A percentile compares a stretch with the other conserved stretches of the same genome.
Conservation (phyloP, 2,888 invertebrate species). For the Drosophila tripunctata region DNA sequence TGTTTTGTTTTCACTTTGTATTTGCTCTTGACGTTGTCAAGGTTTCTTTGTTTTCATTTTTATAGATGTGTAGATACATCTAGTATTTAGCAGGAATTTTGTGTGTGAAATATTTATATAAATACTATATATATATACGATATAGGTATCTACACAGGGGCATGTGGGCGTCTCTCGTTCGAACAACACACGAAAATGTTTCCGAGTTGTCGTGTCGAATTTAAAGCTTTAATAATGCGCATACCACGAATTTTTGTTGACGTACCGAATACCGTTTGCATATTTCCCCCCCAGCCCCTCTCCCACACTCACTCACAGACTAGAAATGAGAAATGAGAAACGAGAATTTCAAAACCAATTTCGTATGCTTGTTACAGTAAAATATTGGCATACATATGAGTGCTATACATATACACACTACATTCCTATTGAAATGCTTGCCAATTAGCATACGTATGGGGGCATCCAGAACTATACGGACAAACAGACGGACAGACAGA, state of each 20-base stretch:
- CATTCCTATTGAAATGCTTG: slow-evolving; percentile 28
- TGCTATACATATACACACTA: not conserved
- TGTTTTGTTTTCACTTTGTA: slow-evolving; percentile 34
- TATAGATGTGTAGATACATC: slow-evolving; percentile 33
- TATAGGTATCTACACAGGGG: slow-evolving; percentile 6
- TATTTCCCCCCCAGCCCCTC: slow-evolving; percentile 36
- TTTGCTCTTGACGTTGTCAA: slow-evolving; percentile 76
- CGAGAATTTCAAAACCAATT: slow-evolving; percentile 46
- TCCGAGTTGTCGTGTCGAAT: slow-evolving; percentile 79
- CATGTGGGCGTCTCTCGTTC: slow-evolving; percentile 74
- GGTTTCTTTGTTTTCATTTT: slow-evolving; percentile 52
- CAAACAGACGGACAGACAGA: too few species aligned
- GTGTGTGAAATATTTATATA: slow-evolving; percentile 50
- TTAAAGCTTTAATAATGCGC: slow-evolving; percentile 77
- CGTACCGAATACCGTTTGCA: slow-evolving; percentile 79
- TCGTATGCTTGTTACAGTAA: slow-evolving; percentile 52
- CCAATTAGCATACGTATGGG: slow-evolving; percentile 54
- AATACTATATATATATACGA: slow-evolving; percentile 17
- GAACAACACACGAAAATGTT: slow-evolving; percentile 69
- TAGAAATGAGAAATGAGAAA: slow-evolving; percentile 19
- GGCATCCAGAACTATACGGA: slow-evolving; percentile 29
- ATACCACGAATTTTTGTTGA: slow-evolving; percentile 81
- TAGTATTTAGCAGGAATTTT: slow-evolving; percentile 67
- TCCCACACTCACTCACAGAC: slow-evolving; percentile 16
- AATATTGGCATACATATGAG: slow-evolving; percentile 50